phyloP scores from a whole-genome alignment of 2,888 invertebrate species.

The Temnothorax rugatulus region DNA sequence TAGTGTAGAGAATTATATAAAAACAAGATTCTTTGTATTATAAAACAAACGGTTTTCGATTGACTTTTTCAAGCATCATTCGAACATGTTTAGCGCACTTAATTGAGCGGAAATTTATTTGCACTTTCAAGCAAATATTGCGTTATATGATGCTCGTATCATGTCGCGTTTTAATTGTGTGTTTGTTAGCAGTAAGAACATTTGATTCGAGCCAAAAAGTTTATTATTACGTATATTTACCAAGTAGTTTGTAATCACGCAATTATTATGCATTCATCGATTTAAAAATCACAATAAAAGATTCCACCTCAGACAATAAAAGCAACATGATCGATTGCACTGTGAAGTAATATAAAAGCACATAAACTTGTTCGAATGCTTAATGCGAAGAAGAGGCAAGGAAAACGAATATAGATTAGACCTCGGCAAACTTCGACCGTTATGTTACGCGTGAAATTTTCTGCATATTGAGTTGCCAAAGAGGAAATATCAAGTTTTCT shows the following conservation, averaged over 20 bases:
- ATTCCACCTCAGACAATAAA: not conserved
- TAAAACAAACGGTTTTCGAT: not conserved
- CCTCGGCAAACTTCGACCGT: not conserved
- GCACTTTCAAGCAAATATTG: not conserved
- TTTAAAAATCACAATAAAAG: not conserved
- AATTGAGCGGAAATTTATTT: slow-evolving; percentile 18
- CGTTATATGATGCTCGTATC: not conserved
- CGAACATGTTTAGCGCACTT: not conserved
- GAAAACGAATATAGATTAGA: slow-evolving; percentile 5
- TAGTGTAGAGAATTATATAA: not conserved
- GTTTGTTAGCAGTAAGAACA: not conserved
- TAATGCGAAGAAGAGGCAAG: not conserved
- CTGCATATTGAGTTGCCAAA: not conserved
- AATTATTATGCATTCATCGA: not conserved
- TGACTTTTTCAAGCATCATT: not conserved
- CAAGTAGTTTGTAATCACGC: not conserved
- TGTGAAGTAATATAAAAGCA: not conserved
- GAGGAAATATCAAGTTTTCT: slow-evolving; percentile 13
- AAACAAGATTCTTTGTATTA: not conserved
- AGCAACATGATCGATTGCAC: not conserved
- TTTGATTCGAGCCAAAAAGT: not conserved
- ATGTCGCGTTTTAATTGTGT: not conserved
- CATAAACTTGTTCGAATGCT: not conserved
- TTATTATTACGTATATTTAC: not conserved
- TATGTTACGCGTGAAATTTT: not conserved